A percentile compares a stretch with the other conserved stretches of the same genome.
Evolutionary conservation across 2,113 vertebrate genomes (phyloP).

Genomic region (Galbula dea): DNA sequence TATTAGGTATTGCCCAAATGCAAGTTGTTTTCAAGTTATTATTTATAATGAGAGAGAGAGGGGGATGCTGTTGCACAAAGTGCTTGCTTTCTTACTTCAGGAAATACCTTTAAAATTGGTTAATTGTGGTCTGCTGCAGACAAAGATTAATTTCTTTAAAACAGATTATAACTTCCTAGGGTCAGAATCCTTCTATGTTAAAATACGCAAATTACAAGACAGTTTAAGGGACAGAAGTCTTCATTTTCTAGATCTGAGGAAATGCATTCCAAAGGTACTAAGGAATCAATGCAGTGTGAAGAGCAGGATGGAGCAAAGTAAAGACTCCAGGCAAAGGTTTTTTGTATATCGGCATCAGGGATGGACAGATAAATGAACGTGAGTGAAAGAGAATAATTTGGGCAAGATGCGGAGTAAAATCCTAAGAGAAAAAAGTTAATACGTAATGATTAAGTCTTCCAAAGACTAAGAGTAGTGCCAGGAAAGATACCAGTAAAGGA

Average conservation of each 20-base stretch:
- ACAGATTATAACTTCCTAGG: neutral
- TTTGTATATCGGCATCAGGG: neutral
- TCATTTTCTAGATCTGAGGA: neutral
- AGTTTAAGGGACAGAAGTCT: neutral
- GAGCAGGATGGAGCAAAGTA: neutral
- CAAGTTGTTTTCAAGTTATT: no score
- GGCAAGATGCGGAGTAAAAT: neutral
- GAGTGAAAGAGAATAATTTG: neutral
- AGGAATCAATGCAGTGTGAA: neutral
- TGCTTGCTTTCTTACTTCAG: neutral
- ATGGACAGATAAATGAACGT: neutral
- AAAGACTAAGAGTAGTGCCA: no score
- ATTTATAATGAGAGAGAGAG: no score
- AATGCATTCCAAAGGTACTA: neutral
- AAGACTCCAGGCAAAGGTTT: neutral
- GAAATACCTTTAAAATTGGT: neutral
- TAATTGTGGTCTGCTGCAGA: neutral
- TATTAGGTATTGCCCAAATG: neutral
- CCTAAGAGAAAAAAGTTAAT: neutral
- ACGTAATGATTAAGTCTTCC: neutral
- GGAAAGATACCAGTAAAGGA: no score
- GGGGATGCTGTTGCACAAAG: neutral
- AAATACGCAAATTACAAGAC: neutral
- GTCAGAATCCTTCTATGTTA: neutral
- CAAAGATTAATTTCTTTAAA: neutral